Evolutionary conservation across 2,113 vertebrate species (phyloP), one percentile per base, ranked within the genome.

Genomic region (Seriola aureovittata): DNA sequence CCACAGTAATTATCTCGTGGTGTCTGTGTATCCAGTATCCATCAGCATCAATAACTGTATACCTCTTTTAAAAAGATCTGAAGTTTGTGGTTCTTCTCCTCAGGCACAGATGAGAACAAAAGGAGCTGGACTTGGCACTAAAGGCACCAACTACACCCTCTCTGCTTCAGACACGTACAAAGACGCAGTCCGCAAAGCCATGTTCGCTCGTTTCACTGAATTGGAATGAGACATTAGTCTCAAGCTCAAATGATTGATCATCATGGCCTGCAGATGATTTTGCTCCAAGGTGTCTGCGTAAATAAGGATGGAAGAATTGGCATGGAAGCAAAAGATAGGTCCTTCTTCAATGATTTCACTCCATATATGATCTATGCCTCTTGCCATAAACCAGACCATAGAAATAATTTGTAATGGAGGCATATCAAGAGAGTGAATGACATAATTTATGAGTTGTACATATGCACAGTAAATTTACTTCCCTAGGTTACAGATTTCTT

Each of bases 131-230:
- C 94, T 99, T 19, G 98, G 98, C 58, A 97, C 96, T 69, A 98
- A 98, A 91, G 98, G 98, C 82, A 98, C 97, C 80, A 97, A 97
- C 25, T 99, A 99, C 0, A 97, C 96, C 0, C 96, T 98, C 16
- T 96, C 97, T 1, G 95, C 97, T 0, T 97, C 97, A 0, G 98
- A 99, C 85, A 98, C 98, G 0, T 99, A 99, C 94, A 99, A 99
- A 92, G 98, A 99, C 0, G 97, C 98, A 0, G 98, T 99, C 75
- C 95, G 98, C 82, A 99, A 99, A 97, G 98, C 98, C 87, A 99
- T 99, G 98, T 99, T 99, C 3, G 97, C 98, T 21, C 97, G 98
- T 38, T 99, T 99, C 94, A 99, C 98, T 0, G 98, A 99, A 89
- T 96, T 99, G 93, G 98, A 99, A 85, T 99, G 89, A 96, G 2